Evolutionary conservation across 2,113 vertebrate genomes (phyloP).

Genomic region (Rhinichthys klamathensis): DNA sequence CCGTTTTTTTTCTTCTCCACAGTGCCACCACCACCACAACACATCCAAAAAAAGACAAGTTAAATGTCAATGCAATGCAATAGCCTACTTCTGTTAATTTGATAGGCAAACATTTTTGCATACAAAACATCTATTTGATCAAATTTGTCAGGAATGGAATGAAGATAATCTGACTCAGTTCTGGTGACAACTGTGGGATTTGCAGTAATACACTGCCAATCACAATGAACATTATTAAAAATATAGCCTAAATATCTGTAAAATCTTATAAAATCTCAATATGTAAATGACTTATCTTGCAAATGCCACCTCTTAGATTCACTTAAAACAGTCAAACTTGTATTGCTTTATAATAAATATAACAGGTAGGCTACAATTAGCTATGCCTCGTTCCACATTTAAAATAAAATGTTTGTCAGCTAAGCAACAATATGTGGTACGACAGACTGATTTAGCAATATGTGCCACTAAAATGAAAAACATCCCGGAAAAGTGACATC

Average conservation of each 20-base stretch:
- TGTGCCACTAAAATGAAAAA: background rate
- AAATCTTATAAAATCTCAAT: background rate
- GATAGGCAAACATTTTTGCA: background rate
- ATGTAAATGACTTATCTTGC: background rate
- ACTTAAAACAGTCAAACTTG: background rate
- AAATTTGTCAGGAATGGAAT: background rate
- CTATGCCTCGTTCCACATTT: background rate
- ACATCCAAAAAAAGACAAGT: background rate
- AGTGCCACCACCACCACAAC: background rate
- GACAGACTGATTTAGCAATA: background rate
- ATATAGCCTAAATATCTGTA: background rate
- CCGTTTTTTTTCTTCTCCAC: background rate
- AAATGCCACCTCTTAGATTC: background rate
- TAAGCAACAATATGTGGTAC: background rate
- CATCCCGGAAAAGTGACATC: background rate
- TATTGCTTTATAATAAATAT: background rate
- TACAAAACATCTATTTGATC: background rate
- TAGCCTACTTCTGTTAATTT: background rate
- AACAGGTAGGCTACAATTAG: background rate
- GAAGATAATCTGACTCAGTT: background rate
- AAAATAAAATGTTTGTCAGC: background rate
- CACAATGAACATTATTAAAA: background rate
- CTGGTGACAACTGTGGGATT: too few species aligned
- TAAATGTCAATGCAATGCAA: background rate
- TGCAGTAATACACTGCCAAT: too few species aligned